Conservation (phyloP, 1,140 invertebrate genomes). For the Drosophila mayri region DNA sequence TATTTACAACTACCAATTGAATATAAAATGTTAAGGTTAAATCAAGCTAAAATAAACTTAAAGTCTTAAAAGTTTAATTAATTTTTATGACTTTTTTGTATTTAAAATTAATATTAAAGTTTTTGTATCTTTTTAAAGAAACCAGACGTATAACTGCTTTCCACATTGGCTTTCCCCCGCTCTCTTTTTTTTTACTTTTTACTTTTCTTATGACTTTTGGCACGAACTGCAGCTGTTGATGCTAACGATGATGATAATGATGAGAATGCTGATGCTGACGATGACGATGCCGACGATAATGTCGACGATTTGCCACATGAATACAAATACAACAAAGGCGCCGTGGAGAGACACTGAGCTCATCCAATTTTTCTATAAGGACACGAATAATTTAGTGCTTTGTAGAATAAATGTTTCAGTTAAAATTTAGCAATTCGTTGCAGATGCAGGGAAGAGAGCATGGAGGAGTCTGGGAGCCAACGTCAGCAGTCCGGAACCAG, state of each 20-base stretch:
- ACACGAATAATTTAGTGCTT: slow-evolving; percentile 77
- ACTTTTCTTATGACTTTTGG: slow-evolving; percentile 67
- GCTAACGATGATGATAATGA: slow-evolving; percentile 37
- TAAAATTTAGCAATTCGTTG: slow-evolving; percentile 80
- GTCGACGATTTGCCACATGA: slow-evolving; percentile 74
- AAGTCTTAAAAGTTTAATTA: background rate
- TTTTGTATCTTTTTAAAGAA: background rate
- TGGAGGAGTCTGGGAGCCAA: background rate
- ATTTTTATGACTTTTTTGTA: background rate
- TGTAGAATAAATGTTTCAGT: slow-evolving; percentile 80
- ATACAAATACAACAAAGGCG: slow-evolving; percentile 52
- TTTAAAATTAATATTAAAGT: background rate
- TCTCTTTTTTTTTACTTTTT: background rate
- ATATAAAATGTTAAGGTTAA: background rate
- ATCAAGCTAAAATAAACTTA: too few relatives aligned
- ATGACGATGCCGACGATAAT: slow-evolving; percentile 59
- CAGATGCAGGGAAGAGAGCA: slow-evolving; percentile 8
- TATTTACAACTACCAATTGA: background rate
- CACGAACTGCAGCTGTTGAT: slow-evolving; percentile 59
- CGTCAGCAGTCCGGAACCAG: slow-evolving; percentile 44
- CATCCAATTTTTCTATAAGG: slow-evolving; percentile 38
- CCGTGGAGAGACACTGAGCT: slow-evolving; percentile 16
- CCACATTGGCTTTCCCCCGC: background rate
- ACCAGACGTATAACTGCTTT: slow-evolving; percentile 32
- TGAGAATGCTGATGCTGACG: slow-evolving; percentile 22